Conservation (phyloP, 2,797 vertebrate species). For the Spinibarbus caldwelli region DNA sequence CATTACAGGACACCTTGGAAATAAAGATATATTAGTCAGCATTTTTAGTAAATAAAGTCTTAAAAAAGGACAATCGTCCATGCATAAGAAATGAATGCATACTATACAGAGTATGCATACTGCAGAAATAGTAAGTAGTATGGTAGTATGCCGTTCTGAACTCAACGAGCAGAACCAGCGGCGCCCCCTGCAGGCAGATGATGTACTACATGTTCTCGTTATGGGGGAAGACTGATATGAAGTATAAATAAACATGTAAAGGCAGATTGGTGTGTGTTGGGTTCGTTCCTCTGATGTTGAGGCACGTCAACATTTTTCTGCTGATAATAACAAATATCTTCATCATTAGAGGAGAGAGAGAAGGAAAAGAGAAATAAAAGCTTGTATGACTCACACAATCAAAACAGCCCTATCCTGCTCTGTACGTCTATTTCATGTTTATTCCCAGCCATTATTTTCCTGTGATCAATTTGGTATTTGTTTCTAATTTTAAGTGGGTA, state of each 20-base stretch:
- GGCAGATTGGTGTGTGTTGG: conserved; percentile 23
- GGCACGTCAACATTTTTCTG: conserved; percentile 36
- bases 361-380: neutral
- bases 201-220: conserved; percentile 32
- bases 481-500: conserved; percentile 18
- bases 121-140: neutral
- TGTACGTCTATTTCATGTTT: neutral
- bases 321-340: conserved; percentile 21
- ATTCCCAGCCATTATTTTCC: neutral
- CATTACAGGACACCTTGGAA: neutral
- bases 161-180: neutral
- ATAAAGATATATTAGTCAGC: no score
- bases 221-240: conserved; percentile 13
- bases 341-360: conserved; percentile 12
- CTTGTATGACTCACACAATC: conserved; percentile 14
- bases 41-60: neutral
- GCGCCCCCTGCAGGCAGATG: conserved; percentile 48
- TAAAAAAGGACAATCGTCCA: neutral
- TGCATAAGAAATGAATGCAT: neutral
- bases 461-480: conserved; percentile 23
- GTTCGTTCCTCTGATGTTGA: conserved; percentile 35
- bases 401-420: neutral
- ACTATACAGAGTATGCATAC: neutral
- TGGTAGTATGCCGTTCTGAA: neutral
- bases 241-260: conserved; percentile 51